phyloP scores from a whole-genome alignment of 2,797 vertebrate species.

The Mallotus villosus region DNA sequence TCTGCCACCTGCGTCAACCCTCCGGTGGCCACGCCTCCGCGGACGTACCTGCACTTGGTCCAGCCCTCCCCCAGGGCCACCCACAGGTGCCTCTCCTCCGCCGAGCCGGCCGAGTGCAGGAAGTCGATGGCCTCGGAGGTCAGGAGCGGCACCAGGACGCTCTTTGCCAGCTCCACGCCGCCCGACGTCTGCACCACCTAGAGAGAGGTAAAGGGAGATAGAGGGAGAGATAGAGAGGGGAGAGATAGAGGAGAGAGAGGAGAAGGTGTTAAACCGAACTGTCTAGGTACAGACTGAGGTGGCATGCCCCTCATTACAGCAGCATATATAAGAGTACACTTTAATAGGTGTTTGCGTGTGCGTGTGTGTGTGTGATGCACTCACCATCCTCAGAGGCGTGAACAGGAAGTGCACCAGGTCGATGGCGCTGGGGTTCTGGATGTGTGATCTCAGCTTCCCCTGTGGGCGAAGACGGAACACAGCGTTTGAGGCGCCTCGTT shows the following conservation, averaged over 20 bases:
- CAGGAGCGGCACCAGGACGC: conserved; percentile 86
- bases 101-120: conserved; percentile 76
- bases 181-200: conserved; percentile 92
- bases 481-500: no score
- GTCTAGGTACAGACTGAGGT: background rate
- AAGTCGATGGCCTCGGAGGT: conserved; percentile 89
- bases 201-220: conserved; percentile 6
- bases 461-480: conserved; percentile 43
- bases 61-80: conserved; percentile 86
- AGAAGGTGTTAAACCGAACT: background rate
- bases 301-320: background rate
- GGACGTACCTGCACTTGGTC: conserved; percentile 88
- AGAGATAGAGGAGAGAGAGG: no score
- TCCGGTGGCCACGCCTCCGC: background rate
- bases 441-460: conserved; percentile 90
- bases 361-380: conserved; percentile 9
- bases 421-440: conserved; percentile 91
- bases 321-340: background rate
- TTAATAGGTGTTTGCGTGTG: no score
- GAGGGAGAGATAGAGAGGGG: background rate
- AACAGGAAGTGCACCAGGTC: conserved; percentile 97
- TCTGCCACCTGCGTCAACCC: background rate
- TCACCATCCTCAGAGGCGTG: conserved; percentile 89
- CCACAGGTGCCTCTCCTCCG: conserved; percentile 90
- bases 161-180: conserved; percentile 83